Evolutionary conservation across 30 jellyfish, hydroid and myxozoan species (phyloP).

Genomic region (Pelagia noctiluca): DNA sequence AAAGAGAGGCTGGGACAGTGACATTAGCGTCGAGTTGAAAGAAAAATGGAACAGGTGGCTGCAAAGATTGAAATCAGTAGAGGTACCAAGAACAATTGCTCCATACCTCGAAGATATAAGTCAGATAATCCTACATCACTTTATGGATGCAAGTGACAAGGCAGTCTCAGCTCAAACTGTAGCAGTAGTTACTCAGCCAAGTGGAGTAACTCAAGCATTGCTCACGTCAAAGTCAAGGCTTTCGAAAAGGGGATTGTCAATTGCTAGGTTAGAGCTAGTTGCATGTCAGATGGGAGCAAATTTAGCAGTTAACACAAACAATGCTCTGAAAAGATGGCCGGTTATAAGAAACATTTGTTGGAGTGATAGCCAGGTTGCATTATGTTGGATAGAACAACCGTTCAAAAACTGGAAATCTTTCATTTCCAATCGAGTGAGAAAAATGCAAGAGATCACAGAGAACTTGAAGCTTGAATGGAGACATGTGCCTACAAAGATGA

Average conservation of each 20-base stretch:
- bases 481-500: slow-evolving; percentile 22
- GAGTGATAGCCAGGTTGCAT: slow-evolving; percentile 49
- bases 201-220: slow-evolving; percentile 41
- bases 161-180: slow-evolving; percentile 33
- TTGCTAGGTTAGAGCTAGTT: slow-evolving; percentile 40
- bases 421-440: slow-evolving; percentile 38
- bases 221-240: slow-evolving; percentile 50
- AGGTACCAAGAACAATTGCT: slow-evolving; percentile 38
- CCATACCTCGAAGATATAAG: not conserved
- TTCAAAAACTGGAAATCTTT: slow-evolving; percentile 24
- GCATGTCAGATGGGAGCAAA: slow-evolving; percentile 59
- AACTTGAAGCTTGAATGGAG: not conserved
- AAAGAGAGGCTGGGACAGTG: slow-evolving; percentile 54
- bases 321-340: slow-evolving; percentile 54
- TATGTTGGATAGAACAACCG: slow-evolving; percentile 50
- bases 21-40: slow-evolving; percentile 12
- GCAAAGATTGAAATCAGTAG: slow-evolving; percentile 5
- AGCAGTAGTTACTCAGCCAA: slow-evolving; percentile 40
- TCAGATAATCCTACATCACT: slow-evolving; percentile 14
- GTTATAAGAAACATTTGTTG: slow-evolving; percentile 16
- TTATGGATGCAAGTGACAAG: slow-evolving; percentile 59
- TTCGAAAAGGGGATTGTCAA: slow-evolving; percentile 17
- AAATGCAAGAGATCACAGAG: slow-evolving; percentile 11
- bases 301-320: slow-evolving; percentile 34
- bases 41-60: slow-evolving; percentile 9